phyloP scores from a whole-genome alignment of 2,113 vertebrate species.

The Illadopsis cleaveri region DNA sequence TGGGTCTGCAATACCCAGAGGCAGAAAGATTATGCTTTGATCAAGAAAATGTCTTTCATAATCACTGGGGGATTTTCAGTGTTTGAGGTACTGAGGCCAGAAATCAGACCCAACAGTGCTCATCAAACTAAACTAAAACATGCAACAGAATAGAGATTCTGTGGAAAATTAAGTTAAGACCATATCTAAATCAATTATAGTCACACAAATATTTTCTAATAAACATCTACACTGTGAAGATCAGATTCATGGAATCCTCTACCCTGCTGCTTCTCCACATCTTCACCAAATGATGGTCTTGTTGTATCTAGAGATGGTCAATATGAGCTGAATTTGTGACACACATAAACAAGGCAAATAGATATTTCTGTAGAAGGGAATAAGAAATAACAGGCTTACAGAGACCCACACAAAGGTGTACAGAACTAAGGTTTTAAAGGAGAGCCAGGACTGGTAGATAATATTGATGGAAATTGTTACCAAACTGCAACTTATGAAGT shows the following conservation, averaged over 20 bases:
- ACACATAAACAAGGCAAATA: not conserved
- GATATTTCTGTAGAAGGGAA: not conserved
- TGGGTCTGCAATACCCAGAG: not conserved
- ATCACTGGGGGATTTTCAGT: not conserved
- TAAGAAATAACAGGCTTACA: not conserved
- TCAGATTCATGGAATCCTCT: not conserved
- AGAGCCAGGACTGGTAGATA: not conserved
- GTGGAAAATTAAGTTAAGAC: not conserved
- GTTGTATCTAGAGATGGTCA: not conserved
- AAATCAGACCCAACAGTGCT: not conserved
- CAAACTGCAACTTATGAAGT: not conserved
- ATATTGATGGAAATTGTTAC: not conserved
- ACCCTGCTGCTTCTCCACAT: not conserved
- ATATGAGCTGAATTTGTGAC: not conserved
- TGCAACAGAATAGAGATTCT: not conserved
- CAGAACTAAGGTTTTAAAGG: not conserved
- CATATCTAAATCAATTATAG: not conserved
- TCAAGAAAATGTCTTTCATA: not conserved
- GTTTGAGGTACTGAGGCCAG: not conserved
- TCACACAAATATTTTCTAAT: not conserved
- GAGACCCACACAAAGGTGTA: not conserved
- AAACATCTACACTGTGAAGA: not conserved
- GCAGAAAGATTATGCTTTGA: not conserved
- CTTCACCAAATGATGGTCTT: not conserved
- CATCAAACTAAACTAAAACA: not conserved